Evolutionary conservation across 2,888 invertebrate genomes (phyloP).

Genomic region (Drosophila pseudotakahashii): DNA sequence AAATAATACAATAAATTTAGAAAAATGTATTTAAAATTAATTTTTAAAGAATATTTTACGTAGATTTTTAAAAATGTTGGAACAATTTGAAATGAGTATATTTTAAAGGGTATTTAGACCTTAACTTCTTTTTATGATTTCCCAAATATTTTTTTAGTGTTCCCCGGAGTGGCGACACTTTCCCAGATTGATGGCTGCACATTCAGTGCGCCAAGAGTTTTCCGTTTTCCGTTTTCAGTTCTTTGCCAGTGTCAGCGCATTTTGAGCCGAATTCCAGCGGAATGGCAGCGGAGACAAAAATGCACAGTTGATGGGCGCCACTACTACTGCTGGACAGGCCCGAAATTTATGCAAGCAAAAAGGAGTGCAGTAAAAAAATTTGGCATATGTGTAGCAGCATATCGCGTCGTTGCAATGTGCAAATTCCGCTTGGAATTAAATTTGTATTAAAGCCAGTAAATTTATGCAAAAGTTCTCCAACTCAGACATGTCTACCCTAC

Average conservation of each 20-base stretch:
- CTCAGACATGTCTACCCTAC: conserved; percentile 56
- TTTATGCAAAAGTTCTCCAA: conserved; percentile 62
- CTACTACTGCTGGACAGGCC: conserved; percentile 28
- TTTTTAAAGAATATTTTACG: no score
- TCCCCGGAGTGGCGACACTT: conserved; percentile 63
- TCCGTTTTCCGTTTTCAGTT: conserved; percentile 9
- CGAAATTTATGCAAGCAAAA: conserved; percentile 36
- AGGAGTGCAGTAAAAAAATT: conserved; percentile 13
- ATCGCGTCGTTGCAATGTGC: conserved; percentile 10
- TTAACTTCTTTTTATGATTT: not conserved
- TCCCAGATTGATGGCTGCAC: conserved; percentile 68
- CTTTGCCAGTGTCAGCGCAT: conserved; percentile 52
- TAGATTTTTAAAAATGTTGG: no score
- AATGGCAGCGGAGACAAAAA: conserved; percentile 13
- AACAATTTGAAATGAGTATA: no score
- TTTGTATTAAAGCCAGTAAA: conserved; percentile 37
- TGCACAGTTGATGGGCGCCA: conserved; percentile 43
- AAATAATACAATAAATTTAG: no score
- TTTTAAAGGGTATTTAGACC: conserved; percentile 2
- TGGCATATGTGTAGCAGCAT: conserved; percentile 18
- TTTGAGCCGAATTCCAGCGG: conserved; percentile 18
- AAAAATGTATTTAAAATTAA: no score
- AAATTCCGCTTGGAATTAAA: conserved; percentile 29
- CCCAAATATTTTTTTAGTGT: not conserved
- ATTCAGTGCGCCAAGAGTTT: conserved; percentile 35